Conservation (phyloP, 2,888 invertebrate species). For the Drosophila setosimentum region DNA sequence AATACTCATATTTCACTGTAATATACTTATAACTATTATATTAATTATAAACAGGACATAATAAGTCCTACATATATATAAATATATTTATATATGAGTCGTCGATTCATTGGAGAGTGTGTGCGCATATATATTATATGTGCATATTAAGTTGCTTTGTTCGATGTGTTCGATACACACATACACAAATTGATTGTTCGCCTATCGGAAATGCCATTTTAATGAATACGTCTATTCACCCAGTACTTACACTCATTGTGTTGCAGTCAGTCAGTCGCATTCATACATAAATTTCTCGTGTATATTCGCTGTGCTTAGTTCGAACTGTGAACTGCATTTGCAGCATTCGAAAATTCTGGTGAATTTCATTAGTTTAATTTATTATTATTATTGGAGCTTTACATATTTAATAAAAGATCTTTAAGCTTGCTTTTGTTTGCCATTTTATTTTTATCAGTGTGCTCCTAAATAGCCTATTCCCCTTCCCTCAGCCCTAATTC, state of each 20-base stretch:
- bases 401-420: neutral
- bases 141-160: no score
- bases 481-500: neutral
- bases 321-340: neutral
- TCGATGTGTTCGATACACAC: neutral
- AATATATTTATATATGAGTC: neutral
- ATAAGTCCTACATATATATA: no score
- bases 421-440: neutral
- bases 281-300: neutral
- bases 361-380: neutral
- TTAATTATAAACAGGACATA: no score
- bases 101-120: neutral
- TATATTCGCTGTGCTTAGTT: neutral
- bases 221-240: slow-evolving; percentile 46
- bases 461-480: no score
- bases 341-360: neutral
- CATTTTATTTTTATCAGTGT: no score
- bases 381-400: neutral
- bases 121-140: neutral
- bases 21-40: no score
- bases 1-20: no score
- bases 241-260: slow-evolving; percentile 1
- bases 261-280: neutral
- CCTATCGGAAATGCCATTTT: slow-evolving; percentile 53
- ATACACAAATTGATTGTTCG: slow-evolving; percentile 5